Base-by-base conservation (phyloP, 1,140 invertebrate species). In the Dendroctonus ponderosae region DNA sequence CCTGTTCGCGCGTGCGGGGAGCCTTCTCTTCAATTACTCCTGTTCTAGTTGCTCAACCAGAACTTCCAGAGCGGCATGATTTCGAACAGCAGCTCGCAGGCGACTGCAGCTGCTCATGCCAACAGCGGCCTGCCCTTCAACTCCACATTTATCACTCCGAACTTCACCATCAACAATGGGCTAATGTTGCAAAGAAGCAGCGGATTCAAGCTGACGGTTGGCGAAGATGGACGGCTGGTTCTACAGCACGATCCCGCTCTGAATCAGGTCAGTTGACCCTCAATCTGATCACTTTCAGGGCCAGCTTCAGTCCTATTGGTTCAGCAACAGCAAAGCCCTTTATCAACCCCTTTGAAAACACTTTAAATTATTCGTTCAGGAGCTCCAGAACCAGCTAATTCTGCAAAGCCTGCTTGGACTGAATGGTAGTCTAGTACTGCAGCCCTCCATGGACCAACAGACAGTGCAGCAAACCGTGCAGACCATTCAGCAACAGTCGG, bases 141-240 rank as follows among this genome's bases (percentile, higher is more conserved):
- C 71, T 67, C 70, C 67, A 62, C 60, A 7, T 77, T 77, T 62
- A 74, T 79, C 42, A 68, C 78, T 4, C 75, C 74, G 5, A 79
- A 78, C 66, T 77, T 78, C 49, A 78, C 77, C n/a, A 77, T 78
- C 14, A 78, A 77, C 53, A 79, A 78, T 46, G 76, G 78, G 40
- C 67, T 77, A 40, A 77, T 79, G 76, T 66, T 75, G 43, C 76
- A 75, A 62, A 70, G 73, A 44, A 71, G 69, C 38, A 71, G 69
- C 12, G 78, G 78, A 37, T 78, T 78, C 54, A 78, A 78, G 57
- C 67, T 79, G 43, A 73, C 78, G 0, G 66, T 79, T 15, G 75
- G 77, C 0, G 78, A 79, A 64, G 78, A 79, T 66, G 78, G 78
- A 5, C 58, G 78, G 11, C 66, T 79, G 26, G 71, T 79, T 7